A percentile compares a stretch with the other conserved stretches of the same genome.
phyloP scores from a whole-genome alignment of 2,888 invertebrate species.

The Omphaloscelis lunosa region DNA sequence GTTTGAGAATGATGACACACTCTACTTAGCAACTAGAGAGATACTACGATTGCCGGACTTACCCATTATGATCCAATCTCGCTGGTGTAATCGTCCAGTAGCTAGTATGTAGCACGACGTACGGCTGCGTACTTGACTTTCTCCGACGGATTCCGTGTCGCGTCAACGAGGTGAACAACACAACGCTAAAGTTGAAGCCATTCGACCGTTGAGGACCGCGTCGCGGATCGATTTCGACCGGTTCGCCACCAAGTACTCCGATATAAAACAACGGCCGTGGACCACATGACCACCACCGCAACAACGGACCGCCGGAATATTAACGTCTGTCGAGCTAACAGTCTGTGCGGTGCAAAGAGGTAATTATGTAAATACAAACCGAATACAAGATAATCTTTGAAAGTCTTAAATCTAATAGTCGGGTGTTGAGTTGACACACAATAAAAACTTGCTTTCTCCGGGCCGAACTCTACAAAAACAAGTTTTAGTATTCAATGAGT shows the following conservation, averaged over 20 bases:
- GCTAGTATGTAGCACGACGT: slow-evolving; percentile 82
- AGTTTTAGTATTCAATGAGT: slow-evolving; percentile 79
- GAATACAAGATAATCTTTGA: slow-evolving; percentile 68
- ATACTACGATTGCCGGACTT: slow-evolving; percentile 80
- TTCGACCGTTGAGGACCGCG: slow-evolving; percentile 83
- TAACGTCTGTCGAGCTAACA: slow-evolving; percentile 47
- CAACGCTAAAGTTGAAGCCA: slow-evolving; percentile 83
- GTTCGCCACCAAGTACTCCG: slow-evolving; percentile 76
- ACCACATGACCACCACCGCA: slow-evolving; percentile 72
- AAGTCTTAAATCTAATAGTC: slow-evolving; percentile 69
- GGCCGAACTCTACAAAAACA: slow-evolving; percentile 79
- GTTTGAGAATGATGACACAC: slow-evolving; percentile 76
- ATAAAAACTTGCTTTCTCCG: slow-evolving; percentile 83
- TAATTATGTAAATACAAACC: slow-evolving; percentile 67
- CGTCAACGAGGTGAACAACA: slow-evolving; percentile 87
- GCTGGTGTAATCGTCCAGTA: slow-evolving; percentile 80
- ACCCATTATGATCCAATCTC: slow-evolving; percentile 86
- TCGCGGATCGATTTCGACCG: slow-evolving; percentile 86
- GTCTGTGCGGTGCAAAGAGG: slow-evolving; percentile 51
- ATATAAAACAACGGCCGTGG: slow-evolving; percentile 78
- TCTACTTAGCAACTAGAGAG: slow-evolving; percentile 78
- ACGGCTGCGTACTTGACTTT: slow-evolving; percentile 87
- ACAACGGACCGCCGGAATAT: slow-evolving; percentile 62
- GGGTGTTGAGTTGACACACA: slow-evolving; percentile 70
- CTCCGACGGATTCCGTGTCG: slow-evolving; percentile 87